Evolutionary conservation across 2,797 vertebrate genomes (phyloP), one percentile per base, ranked within the genome.

Genomic region (Spheniscus humboldti): DNA sequence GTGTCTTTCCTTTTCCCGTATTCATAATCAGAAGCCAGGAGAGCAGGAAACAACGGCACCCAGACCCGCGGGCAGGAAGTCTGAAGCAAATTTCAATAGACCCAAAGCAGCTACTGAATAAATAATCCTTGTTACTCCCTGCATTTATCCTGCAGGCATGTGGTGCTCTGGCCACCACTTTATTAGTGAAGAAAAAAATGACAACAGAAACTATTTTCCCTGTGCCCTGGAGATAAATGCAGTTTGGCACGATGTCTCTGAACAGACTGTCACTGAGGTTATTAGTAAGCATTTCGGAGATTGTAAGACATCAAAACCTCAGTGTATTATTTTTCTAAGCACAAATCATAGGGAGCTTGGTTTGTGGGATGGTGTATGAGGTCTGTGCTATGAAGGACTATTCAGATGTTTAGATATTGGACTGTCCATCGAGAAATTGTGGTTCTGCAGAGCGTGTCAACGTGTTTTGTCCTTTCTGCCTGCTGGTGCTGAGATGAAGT

Each of bases 21-120:
- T 73, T 72, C 62, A 2, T n/a, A 37, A 41, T 41, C 30, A 6
- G 79, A 56, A 86, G 50, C 43, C 47, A 63, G 78, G 52, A 87
- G 74, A 82, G 72, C 80, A 83, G 95, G 93, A 91, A 78, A 43
- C 52, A 83, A 1, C 20, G 4, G 48, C 88, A 87, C 52, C 52
- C 81, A 63, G 72, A 67, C 28, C 53, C 0, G 1, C 45, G 89
- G 82, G 79, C 81, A 92, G 94, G 89, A 95, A 88, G 69, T 50
- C 92, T 83, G 94, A 81, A 35, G 92, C 1, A 33, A 68, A 92
- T 92, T 80, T 77, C 87, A 76, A 18, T 75, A 18, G 85, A 74
- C 82, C 82, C 39, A 82, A 72, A 94, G 59, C 82, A 97, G 73
- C 79, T 88, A 67, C 69, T 90, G 89, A 82, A 35, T 86, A 94